Conservation (phyloP, 2,113 vertebrate species). For the Larimichthys crocea region DNA sequence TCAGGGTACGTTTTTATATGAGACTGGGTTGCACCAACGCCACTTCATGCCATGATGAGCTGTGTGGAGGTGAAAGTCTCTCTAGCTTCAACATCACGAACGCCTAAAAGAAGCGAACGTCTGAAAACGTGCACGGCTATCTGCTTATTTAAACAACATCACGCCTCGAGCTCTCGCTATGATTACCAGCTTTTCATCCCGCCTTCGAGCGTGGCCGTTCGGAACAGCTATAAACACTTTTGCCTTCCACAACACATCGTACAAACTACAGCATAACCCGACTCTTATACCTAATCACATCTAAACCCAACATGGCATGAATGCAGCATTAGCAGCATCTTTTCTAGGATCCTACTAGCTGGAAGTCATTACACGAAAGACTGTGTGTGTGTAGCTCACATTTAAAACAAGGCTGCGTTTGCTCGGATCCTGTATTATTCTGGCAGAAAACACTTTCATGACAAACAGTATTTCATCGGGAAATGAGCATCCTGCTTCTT, state of each 20-base stretch:
- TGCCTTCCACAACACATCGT: no score
- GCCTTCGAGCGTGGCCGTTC: background rate
- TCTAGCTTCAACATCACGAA: background rate
- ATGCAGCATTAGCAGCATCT: background rate
- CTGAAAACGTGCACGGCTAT: background rate
- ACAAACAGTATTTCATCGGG: constrained; percentile 42
- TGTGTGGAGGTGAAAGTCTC: background rate
- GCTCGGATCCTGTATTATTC: constrained; percentile 21
- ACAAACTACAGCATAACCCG: background rate
- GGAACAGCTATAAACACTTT: background rate
- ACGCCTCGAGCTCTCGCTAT: background rate
- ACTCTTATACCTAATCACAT: background rate
- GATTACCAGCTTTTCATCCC: background rate
- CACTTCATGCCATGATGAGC: background rate
- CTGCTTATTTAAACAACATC: background rate
- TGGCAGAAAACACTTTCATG: constrained; percentile 19
- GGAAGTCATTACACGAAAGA: constrained; percentile 9
- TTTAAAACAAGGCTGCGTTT: constrained; percentile 21
- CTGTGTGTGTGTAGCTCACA: background rate
- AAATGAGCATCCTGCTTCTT: constrained; percentile 32
- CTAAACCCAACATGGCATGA: background rate
- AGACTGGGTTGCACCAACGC: no score
- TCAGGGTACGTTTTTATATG: no score
- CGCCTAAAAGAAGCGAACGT: background rate
- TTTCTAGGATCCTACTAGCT: background rate